Base-by-base conservation (phyloP, 1,140 invertebrate genomes). In the Achroia grisella region DNA sequence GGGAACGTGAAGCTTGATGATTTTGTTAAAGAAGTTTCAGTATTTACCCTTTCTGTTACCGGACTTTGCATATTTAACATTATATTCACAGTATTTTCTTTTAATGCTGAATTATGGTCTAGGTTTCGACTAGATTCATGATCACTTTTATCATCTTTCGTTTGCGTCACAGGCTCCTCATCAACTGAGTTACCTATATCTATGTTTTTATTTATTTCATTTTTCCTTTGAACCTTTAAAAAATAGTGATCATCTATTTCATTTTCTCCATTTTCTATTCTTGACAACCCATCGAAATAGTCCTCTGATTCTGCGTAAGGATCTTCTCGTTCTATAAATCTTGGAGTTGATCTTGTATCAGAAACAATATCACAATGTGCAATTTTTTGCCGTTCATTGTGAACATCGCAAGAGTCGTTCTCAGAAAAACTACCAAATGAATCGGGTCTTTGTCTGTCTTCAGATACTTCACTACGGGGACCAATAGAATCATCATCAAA, bases 171-270 rank as follows among this genome's bases (percentile, higher is more conserved):
- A 48, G 62, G 15, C 41, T 70, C 66, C 30, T 63, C 51, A 34
- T 76, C 73, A 10, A 61, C 43, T 11, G 58, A 42, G 47, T 65
- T 62, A 36, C 47, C 77, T 9, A 64, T 62, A 47, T 83, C 83
- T 31, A 71, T 84, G 35, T 39, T 74, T 61, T 66, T 84, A 51
- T 87, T 87, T 15, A 86, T 86, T 75, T 87, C 86, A 33, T 87
- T 87, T 39, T 86, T 87, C 45, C 75, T 65, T 56, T 85, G 81
- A 11, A 87, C 72, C 71, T 87, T 86, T 31, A 80, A 52, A 15
- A 83, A 56, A 60, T 86, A 69, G 31, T 72, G 70, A 36, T 82
- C 71, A 43, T 86, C 76, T 41, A 71, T 64, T 61, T 87, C 80
- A 39, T 86, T 86, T 64, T 86, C 82, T 8, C 66, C 56, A 49